Percentiles rank a stretch among this genome's conserved stretches.
phyloP scores from a whole-genome alignment of 2,797 vertebrate species.

The Aselliscus stoliczkanus region DNA sequence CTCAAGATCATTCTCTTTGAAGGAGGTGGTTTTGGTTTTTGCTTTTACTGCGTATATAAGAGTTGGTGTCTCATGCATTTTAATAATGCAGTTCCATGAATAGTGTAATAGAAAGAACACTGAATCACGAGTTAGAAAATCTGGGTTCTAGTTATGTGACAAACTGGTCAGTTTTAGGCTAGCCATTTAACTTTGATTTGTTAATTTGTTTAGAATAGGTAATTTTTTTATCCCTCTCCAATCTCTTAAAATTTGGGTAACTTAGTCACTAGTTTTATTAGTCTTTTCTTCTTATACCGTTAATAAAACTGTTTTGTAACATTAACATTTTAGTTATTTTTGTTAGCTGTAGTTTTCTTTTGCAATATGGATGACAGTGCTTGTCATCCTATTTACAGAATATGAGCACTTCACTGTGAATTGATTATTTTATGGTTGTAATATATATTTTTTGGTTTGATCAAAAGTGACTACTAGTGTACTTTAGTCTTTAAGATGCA shows the following conservation, averaged over 20 bases:
- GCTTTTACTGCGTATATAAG: not conserved
- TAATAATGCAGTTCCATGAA: not conserved
- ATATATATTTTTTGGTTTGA: not conserved
- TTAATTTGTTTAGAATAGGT: constrained; percentile 25
- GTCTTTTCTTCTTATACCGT: not conserved
- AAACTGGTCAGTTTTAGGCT: not conserved
- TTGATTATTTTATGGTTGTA: not conserved
- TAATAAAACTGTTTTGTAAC: not conserved
- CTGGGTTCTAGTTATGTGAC: not conserved
- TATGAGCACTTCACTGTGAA: not conserved
- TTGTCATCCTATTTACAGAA: not conserved
- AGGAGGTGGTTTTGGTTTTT: not conserved
- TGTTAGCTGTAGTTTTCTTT: not conserved
- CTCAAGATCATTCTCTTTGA: not conserved
- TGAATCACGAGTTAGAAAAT: constrained; percentile 1
- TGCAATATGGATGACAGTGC: not conserved
- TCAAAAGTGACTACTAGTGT: not conserved
- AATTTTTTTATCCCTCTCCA: not conserved
- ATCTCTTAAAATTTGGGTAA: not conserved
- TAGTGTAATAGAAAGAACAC: not conserved
- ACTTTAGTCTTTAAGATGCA: not conserved
- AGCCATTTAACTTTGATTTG: not conserved
- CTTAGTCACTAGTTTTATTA: not conserved
- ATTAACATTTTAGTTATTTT: constrained; percentile 1
- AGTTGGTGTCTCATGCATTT: not conserved